These are phyloP conservation scores for Tromatobia lineatoria DNA, from an alignment of 2,888 invertebrate species.

Conservation along the genomic window DNA sequence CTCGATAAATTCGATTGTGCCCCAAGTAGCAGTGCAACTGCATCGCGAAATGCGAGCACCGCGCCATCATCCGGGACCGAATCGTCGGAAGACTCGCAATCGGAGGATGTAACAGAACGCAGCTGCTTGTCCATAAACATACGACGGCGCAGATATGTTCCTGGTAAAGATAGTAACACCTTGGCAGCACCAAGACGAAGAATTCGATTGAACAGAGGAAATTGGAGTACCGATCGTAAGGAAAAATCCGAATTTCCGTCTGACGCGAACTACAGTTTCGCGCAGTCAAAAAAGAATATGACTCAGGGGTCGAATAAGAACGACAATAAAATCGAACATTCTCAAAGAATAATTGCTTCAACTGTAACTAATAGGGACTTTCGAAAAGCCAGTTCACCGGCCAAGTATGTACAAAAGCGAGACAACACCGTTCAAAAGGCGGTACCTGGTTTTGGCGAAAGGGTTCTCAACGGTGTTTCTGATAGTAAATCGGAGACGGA, in stretches of 20 bases:
- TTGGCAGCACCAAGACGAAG: neutral
- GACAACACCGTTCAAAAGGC: neutral
- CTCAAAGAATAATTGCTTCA: neutral
- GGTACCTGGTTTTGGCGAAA: constrained; percentile 33
- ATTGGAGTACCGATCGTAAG: neutral
- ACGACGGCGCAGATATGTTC: constrained; percentile 42
- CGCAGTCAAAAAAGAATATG: neutral
- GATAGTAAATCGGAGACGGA: constrained; percentile 5
- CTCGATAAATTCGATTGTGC: constrained; percentile 29
- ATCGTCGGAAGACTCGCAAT: neutral
- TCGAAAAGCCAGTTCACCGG: constrained; percentile 17
- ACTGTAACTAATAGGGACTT: constrained; percentile 16
- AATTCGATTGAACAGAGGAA: constrained; percentile 42
- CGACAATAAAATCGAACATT: neutral
- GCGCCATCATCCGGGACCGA: neutral
- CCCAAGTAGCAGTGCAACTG: neutral
- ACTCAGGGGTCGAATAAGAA: neutral
- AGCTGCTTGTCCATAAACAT: neutral
- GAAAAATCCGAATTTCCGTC: neutral
- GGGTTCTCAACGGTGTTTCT: neutral
- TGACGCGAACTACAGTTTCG: neutral
- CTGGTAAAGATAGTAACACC: neutral
- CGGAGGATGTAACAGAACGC: neutral
- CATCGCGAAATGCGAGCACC: neutral
- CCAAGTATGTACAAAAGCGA: neutral